phyloP scores from a whole-genome alignment of 2,113 vertebrate species.

The Theropithecus gelada region DNA sequence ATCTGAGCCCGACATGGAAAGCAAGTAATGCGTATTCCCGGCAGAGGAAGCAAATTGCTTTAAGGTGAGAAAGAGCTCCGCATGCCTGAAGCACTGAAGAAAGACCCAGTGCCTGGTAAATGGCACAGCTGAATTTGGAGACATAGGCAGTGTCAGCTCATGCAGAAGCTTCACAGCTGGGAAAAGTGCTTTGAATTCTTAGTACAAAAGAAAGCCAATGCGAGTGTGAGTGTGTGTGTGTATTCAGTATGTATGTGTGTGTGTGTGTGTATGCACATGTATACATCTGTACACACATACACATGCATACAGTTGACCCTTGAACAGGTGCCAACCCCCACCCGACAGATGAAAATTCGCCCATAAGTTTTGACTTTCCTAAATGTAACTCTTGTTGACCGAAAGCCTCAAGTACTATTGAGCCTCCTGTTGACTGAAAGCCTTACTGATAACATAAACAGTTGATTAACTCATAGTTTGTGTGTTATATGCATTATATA shows the following conservation, averaged over 20 bases:
- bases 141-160: background rate
- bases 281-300: background rate
- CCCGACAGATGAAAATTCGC: background rate
- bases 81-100: background rate
- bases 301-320: background rate
- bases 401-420: background rate
- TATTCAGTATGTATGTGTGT: fast-evolving
- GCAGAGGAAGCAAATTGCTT: background rate
- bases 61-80: background rate
- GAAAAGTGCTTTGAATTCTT: background rate
- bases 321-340: background rate
- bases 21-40: background rate
- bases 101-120: background rate
- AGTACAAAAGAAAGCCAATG: background rate
- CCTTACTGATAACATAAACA: background rate
- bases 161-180: background rate
- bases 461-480: background rate
- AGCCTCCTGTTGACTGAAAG: background rate
- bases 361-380: background rate
- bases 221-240: fast-evolving
- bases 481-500: background rate
- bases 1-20: background rate
- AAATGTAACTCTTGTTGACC: background rate
- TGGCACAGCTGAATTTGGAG: background rate
- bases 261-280: background rate